Base-by-base conservation (phyloP, 2,888 invertebrate species). In the Agonopterix heracliana region DNA sequence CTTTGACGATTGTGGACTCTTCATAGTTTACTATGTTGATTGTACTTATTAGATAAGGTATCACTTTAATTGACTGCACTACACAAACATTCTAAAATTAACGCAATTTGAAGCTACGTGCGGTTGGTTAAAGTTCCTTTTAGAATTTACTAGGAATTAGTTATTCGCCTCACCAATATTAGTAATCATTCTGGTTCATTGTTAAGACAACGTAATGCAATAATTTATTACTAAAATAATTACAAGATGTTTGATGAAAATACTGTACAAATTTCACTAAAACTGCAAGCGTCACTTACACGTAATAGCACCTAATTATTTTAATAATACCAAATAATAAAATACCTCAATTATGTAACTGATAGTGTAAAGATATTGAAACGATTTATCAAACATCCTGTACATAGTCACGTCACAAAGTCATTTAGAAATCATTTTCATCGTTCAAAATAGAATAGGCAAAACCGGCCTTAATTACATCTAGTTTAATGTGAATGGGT, bases 1-100 rank as follows among this genome's bases (percentile, higher is more conserved):
- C 88, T 88, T 88, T 85, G 83, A 86, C 84, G 82, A 86, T 85
- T 85, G 85, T 85, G 86, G 84, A 86, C 74, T 82, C 79, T 82
- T 71, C 75, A 80, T 86, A 86, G 84, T 81, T 81, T 78, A 81
- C 71, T 71, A 73, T 65, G 74, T 78, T 78, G 71, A 79, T 82
- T 82, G 82, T 83, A n/a, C n/a, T n/a, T n/a, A 82, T 74, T 86
- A 82, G 80, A 77, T 78, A 73, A 78, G 77, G 61, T 48, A 54
- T 26, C 26, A 64, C 74, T 74, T 62, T 61, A 63, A 66, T 64
- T 68, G 68, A 67, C 72, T 73, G 76, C 74, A 67, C 63, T 54
- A 34, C 12, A 8, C 8, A 26, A 26, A 26, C 34, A 50, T 47
- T 43, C 45, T 14, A 36, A 40, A 34, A 11, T 34, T 34, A 40